Evolutionary conservation across 92 coral and sea anemone genomes (phyloP).

Genomic region (Galaxea fascicularis): DNA sequence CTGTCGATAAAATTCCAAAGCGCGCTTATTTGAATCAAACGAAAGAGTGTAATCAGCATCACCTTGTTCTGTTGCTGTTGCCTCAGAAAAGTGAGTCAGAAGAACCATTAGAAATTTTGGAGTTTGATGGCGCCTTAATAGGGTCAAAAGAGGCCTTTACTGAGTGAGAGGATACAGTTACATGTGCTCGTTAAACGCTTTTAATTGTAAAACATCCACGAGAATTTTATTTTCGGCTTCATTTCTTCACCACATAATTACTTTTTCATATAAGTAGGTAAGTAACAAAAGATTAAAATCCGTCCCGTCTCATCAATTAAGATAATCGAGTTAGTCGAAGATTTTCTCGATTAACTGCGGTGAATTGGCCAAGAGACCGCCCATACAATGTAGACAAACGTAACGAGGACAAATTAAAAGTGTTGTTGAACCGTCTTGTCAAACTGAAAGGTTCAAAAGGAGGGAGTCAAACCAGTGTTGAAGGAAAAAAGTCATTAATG

Average conservation of each 20-base stretch:
- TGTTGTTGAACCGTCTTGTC: neutral
- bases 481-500: neutral
- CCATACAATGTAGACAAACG: neutral
- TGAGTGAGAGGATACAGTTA: neutral
- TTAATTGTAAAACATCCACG: neutral
- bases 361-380: conserved; percentile 6
- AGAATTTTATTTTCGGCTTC: neutral
- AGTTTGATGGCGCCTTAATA: neutral
- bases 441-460: neutral
- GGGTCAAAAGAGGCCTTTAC: neutral
- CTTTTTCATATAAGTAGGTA: neutral
- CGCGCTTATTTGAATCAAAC: too few species aligned
- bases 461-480: conserved; percentile 15
- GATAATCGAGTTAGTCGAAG: neutral
- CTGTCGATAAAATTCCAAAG: too few species aligned
- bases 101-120: neutral
- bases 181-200: neutral
- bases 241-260: neutral
- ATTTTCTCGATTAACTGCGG: neutral
- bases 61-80: too few species aligned
- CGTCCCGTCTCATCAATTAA: neutral
- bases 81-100: too few species aligned
- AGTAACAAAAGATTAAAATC: neutral
- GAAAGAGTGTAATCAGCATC: too few species aligned
- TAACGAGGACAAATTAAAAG: conserved; percentile 27